Evolutionary conservation across 2,888 invertebrate species (phyloP).

Genomic region (Osmoderma eremita): DNA sequence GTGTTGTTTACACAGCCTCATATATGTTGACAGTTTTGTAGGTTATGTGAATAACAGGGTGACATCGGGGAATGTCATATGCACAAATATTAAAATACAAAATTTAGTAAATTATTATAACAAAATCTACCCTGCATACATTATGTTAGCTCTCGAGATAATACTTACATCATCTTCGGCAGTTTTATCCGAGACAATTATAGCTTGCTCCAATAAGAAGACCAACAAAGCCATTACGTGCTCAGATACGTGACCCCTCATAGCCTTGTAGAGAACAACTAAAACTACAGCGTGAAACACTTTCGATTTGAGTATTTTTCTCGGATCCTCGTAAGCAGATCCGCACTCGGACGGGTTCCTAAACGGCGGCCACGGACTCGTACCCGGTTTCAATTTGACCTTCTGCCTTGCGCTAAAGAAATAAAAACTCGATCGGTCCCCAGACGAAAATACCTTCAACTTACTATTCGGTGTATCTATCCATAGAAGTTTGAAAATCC

Average conservation of each 20-base stretch:
- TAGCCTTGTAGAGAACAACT: slow-evolving; percentile 85
- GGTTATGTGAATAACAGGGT: too few relatives aligned
- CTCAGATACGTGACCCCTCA: slow-evolving; percentile 79
- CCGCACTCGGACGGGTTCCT: slow-evolving; percentile 74
- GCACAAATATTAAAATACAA: too few relatives aligned
- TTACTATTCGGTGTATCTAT: slow-evolving; percentile 88
- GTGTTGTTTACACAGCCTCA: not conserved
- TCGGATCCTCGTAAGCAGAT: slow-evolving; percentile 75
- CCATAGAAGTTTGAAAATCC: slow-evolving; percentile 95
- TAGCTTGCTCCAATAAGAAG: slow-evolving; percentile 87
- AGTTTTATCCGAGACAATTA: slow-evolving; percentile 65
- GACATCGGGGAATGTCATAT: too few relatives aligned
- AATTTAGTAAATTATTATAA: too few relatives aligned
- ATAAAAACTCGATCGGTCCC: not conserved
- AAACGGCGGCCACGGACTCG: slow-evolving; percentile 81
- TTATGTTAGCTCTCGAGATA: too few relatives aligned
- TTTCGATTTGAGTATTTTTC: slow-evolving; percentile 69
- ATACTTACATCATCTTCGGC: slow-evolving; percentile 62
- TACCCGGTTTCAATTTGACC: slow-evolving; percentile 59
- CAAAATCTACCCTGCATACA: too few relatives aligned
- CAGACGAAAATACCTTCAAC: too few relatives aligned
- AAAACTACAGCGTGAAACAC: slow-evolving; percentile 81
- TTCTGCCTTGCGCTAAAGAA: slow-evolving; percentile 56
- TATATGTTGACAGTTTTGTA: too few relatives aligned
- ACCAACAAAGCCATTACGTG: slow-evolving; percentile 88